Evolutionary conservation across 2,113 vertebrate species (phyloP).

Genomic region (Osmerus eperlanus): DNA sequence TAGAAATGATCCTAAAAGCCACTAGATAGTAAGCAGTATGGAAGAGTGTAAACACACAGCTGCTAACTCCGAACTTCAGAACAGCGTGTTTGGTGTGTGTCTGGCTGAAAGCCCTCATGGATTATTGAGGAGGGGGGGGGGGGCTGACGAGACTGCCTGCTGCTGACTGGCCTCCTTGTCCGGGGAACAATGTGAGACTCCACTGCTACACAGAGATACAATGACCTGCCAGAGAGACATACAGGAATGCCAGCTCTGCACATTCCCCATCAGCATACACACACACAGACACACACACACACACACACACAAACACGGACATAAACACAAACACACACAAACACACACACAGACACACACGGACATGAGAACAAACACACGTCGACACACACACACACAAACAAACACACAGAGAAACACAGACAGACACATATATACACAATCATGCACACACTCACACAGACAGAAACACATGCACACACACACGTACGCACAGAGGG

Average conservation of each 20-base stretch:
- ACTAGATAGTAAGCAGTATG: no score
- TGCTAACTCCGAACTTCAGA: no score
- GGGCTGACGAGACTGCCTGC: no score
- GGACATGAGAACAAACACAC: not conserved
- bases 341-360: not conserved
- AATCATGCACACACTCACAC: not conserved
- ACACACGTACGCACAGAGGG: not conserved
- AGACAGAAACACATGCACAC: not conserved
- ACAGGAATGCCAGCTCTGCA: constrained; percentile 22
- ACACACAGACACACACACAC: constrained; percentile 5
- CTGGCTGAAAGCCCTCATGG: no score
- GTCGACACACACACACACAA: not conserved
- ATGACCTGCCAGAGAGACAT: not conserved
- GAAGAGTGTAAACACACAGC: no score
- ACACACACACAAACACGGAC: not conserved
- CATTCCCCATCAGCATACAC: constrained; percentile 19
- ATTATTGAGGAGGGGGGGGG: no score
- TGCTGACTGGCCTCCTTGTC: not conserved
- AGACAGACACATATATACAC: not conserved
- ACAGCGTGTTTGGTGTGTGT: no score
- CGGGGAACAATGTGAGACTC: constrained; percentile 13
- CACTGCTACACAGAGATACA: constrained; percentile 9
- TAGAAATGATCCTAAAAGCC: no score
- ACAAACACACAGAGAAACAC: not conserved
- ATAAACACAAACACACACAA: not conserved